Evolutionary conservation across 2,797 vertebrate genomes (phyloP).

Genomic region (Poecilia velifera): DNA sequence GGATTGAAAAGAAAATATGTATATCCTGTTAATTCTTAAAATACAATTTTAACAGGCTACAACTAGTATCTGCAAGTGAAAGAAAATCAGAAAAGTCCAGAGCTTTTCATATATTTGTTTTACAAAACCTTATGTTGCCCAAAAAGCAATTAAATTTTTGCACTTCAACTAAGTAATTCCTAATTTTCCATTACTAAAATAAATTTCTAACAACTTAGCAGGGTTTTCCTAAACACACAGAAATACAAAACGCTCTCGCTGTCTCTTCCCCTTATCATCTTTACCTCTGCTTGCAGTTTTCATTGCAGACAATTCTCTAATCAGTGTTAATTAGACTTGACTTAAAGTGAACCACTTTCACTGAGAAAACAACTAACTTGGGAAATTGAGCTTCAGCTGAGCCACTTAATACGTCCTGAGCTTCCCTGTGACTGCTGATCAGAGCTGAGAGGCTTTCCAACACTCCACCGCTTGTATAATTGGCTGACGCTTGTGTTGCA

Average conservation of each 20-base stretch:
- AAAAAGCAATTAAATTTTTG: neutral
- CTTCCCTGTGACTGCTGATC: slow-evolving; percentile 21
- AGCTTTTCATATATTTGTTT: neutral
- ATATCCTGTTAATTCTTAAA: neutral
- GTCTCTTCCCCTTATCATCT: slow-evolving; percentile 20
- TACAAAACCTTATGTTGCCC: neutral
- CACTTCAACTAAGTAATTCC: neutral
- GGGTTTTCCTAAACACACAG: neutral
- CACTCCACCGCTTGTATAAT: slow-evolving; percentile 42
- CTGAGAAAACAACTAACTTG: slow-evolving; percentile 49
- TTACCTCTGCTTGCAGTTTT: slow-evolving; percentile 19
- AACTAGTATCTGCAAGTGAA: neutral
- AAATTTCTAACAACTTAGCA: neutral
- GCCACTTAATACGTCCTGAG: slow-evolving; percentile 45
- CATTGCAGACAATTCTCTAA: slow-evolving; percentile 27
- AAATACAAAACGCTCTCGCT: slow-evolving; percentile 8
- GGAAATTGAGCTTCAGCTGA: slow-evolving; percentile 38
- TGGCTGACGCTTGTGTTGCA: slow-evolving; percentile 39
- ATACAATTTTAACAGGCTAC: neutral
- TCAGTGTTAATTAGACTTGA: slow-evolving; percentile 53
- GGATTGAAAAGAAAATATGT: neutral
- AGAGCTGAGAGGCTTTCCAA: slow-evolving; percentile 20
- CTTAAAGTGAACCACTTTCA: slow-evolving; percentile 49
- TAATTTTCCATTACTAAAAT: neutral
- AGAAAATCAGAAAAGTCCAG: neutral